These are phyloP conservation scores for Pterostichus madidus DNA, from an alignment of 2,888 invertebrate species.

Conservation along the genomic window DNA sequence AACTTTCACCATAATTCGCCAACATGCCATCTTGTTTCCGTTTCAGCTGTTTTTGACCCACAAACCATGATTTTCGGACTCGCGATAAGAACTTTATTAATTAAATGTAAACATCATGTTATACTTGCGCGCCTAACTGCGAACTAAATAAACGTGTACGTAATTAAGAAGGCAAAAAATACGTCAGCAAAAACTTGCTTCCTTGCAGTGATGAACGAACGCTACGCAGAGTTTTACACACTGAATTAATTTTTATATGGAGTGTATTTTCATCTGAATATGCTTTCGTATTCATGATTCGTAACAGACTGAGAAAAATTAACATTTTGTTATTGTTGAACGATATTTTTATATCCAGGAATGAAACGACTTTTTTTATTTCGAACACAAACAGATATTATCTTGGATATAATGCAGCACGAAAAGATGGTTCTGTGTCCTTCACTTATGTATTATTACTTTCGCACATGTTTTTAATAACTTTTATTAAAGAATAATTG, in stretches of 20 bases:
- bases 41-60: conserved; percentile 1
- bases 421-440: neutral
- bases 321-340: neutral
- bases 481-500: neutral
- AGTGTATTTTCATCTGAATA: too few relatives aligned
- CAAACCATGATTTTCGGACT: conserved; percentile 6
- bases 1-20: conserved; percentile 35
- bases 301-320: too few relatives aligned
- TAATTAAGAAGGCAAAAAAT: conserved; percentile 20
- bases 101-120: conserved; percentile 14
- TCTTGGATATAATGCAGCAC: too few relatives aligned
- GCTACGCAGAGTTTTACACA: too few relatives aligned
- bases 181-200: conserved; percentile 24
- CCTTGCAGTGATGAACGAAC: neutral
- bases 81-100: conserved; percentile 26
- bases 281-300: too few relatives aligned
- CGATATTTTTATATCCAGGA: neutral
- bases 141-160: conserved; percentile 13
- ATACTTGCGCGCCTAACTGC: neutral
- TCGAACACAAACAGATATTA: too few relatives aligned
- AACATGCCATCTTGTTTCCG: neutral
- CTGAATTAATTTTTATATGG: too few relatives aligned
- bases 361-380: too few relatives aligned
- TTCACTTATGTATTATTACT: neutral
- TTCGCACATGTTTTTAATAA: neutral